Evolutionary conservation across 2,888 invertebrate genomes (phyloP), one percentile per base, ranked within the genome.

Genomic region (Ophioninae sp.): DNA sequence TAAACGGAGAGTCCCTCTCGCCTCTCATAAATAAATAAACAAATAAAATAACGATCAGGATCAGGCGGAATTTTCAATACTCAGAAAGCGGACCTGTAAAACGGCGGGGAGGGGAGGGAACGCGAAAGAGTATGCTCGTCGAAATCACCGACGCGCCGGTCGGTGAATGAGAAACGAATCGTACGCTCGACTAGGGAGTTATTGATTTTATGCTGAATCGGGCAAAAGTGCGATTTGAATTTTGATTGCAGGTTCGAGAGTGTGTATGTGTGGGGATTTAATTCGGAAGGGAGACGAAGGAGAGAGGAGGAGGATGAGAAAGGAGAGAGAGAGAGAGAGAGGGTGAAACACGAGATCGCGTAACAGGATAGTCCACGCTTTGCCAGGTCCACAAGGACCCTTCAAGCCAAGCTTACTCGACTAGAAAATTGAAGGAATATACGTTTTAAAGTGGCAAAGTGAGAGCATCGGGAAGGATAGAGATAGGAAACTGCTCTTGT

Each of bases 311-410:
- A 67, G 67, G 30, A 59, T 39, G 2, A 23, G 62, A 72, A 59
- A 70, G 70, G 21, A 69, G 59, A 76, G 72, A 41, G 41, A 6
- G 41, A 41, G 41, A 41, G 20, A 72, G 70, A 76, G 79, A 78
- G 69, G 86, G 87, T 88, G 83, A 80, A 79, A 87, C 87, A 88
- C 90, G 91, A 92, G 93, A 93, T 93, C 92, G 91, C 91, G 91
- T 93, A 93, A 93, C 91, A 91, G 93, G 93, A 93, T 93, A 93
- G 93, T 93, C 91, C 93, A 93, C 93, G 93, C 92, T 93, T 92
- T 93, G 91, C 91, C 92, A 90, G 90, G 88, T 90, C 87, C 90
- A 91, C 90, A 91, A 93, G 93, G 89, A 88, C 88, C 87, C 93
- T 93, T 89, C 88, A 90, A 90, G 88, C 75, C 70, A 86, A 85